Conservation (phyloP, 2,888 invertebrate genomes). For the Eupithecia insigniata region DNA sequence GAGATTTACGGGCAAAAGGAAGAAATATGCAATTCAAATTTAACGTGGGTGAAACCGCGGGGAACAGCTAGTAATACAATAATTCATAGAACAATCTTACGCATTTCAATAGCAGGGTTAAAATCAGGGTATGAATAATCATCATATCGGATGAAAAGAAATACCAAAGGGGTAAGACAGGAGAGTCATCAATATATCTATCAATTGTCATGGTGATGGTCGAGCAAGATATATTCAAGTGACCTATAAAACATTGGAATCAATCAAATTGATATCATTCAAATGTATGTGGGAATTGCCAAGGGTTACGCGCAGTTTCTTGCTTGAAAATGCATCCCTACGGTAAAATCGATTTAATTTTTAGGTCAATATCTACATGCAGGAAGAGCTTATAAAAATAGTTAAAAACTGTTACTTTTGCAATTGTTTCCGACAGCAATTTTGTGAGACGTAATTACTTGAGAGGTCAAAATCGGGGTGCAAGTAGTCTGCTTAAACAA, state of each 20-base stretch:
- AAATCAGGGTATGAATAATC: not conserved
- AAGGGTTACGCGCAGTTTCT: slow-evolving; percentile 30
- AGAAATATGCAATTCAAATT: too few species aligned
- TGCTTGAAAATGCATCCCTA: slow-evolving; percentile 25
- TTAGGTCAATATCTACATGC: slow-evolving; percentile 20
- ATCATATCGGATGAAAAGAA: slow-evolving; percentile 6
- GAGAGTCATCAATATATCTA: slow-evolving; percentile 45
- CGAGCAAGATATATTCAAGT: slow-evolving; percentile 47
- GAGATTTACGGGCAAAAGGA: too few species aligned
- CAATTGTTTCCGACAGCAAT: slow-evolving; percentile 10
- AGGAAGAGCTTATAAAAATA: slow-evolving; percentile 12
- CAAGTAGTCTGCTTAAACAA: slow-evolving; percentile 11
- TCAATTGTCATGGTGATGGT: slow-evolving; percentile 49
- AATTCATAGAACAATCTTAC: not conserved
- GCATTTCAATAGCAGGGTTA: not conserved
- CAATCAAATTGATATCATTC: slow-evolving; percentile 29
- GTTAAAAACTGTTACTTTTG: not conserved
- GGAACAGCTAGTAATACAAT: not conserved
- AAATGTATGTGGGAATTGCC: slow-evolving; percentile 37
- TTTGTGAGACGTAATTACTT: not conserved
- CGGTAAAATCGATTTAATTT: slow-evolving; percentile 28
- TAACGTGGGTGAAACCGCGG: too few species aligned
- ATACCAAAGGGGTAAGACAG: slow-evolving; percentile 46
- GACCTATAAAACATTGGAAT: slow-evolving; percentile 42
- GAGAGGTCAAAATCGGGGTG: not conserved